phyloP scores from a whole-genome alignment of 2,888 invertebrate genomes.

The Timema podura region DNA sequence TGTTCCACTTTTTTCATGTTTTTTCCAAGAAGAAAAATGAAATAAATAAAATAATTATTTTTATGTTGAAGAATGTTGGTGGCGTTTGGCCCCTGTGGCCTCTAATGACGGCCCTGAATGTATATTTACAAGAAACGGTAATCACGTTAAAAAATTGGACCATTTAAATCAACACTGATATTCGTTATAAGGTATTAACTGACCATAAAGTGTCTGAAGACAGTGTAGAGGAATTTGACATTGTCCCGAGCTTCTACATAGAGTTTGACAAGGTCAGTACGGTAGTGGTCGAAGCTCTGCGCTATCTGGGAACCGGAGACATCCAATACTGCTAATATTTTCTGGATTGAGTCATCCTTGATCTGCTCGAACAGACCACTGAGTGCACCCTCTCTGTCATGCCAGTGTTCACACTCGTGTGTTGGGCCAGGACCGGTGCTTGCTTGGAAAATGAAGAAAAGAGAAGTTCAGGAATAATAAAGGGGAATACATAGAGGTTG shows the following conservation, averaged over 20 bases:
- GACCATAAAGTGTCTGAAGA: conserved; percentile 68
- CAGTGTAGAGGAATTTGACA: conserved; percentile 69
- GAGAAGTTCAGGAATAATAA: too few relatives aligned
- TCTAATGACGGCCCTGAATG: background rate
- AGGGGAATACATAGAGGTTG: too few relatives aligned
- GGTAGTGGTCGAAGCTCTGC: conserved; percentile 57
- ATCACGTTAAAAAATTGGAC: too few relatives aligned
- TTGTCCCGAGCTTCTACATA: conserved; percentile 74
- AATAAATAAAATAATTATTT: too few relatives aligned
- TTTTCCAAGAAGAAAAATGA: too few relatives aligned
- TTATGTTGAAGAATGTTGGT: too few relatives aligned
- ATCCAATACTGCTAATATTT: conserved; percentile 57
- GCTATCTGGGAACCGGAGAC: conserved; percentile 52
- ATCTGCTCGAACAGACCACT: conserved; percentile 78
- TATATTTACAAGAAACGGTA: background rate
- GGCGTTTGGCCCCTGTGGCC: too few relatives aligned
- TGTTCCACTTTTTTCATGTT: too few relatives aligned
- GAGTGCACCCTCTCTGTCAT: conserved; percentile 71
- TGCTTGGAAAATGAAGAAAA: too few relatives aligned
- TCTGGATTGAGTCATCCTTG: conserved; percentile 63
- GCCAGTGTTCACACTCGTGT: conserved; percentile 83
- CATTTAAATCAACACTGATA: conserved; percentile 3
- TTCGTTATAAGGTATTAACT: conserved; percentile 20
- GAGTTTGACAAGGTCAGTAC: conserved; percentile 58
- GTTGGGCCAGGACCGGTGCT: conserved; percentile 79